These are phyloP conservation scores for Xenopus laevis DNA, from an alignment of 2,113 vertebrate genomes.

Conservation along the genomic window DNA sequence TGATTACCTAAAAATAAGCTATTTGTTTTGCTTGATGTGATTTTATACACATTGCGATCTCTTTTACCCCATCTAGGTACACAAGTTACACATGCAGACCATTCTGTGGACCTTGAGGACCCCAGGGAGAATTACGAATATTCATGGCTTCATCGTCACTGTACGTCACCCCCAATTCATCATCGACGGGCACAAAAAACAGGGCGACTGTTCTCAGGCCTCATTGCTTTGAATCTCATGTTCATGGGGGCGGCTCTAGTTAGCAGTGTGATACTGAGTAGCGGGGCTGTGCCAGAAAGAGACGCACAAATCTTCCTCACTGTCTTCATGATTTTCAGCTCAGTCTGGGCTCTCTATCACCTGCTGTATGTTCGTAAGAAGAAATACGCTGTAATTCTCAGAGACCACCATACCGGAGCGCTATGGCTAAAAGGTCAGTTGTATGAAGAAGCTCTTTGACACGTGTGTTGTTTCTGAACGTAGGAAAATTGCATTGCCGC, in stretches of 20 bases:
- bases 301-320: slow-evolving; percentile 73
- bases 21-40: too few relatives aligned
- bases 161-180: slow-evolving; percentile 54
- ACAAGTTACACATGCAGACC: slow-evolving; percentile 23
- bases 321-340: slow-evolving; percentile 66
- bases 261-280: slow-evolving; percentile 72
- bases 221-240: slow-evolving; percentile 80
- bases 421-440: slow-evolving; percentile 69
- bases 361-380: slow-evolving; percentile 58
- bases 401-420: slow-evolving; percentile 75
- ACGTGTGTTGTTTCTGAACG: too few relatives aligned
- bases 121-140: slow-evolving; percentile 39
- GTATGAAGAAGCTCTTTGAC: not conserved
- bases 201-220: slow-evolving; percentile 73
- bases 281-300: slow-evolving; percentile 55
- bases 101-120: not conserved
- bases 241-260: slow-evolving; percentile 80
- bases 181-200: slow-evolving; percentile 68
- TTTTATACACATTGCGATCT: not conserved
- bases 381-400: slow-evolving; percentile 56
- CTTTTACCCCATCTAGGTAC: not conserved
- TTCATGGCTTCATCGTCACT: slow-evolving; percentile 61
- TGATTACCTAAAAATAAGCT: too few relatives aligned
- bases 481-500: too few relatives aligned
- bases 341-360: slow-evolving; percentile 77